These are phyloP conservation scores for Trichechus manatus DNA, from an alignment of 2,113 vertebrate genomes.

Conservation along the genomic window DNA sequence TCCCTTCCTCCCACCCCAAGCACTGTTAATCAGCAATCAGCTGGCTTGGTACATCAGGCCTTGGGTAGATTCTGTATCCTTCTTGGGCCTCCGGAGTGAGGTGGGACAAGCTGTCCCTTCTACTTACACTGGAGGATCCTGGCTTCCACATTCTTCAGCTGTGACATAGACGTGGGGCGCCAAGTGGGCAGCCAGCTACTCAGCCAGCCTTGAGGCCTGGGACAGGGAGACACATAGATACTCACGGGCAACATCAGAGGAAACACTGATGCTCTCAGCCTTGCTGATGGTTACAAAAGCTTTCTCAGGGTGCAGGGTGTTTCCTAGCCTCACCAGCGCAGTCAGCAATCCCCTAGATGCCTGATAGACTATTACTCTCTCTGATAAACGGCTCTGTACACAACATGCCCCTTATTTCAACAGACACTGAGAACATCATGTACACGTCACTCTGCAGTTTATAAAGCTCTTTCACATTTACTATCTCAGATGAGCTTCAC, in stretches of 20 bases:
- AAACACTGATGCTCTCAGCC: background rate
- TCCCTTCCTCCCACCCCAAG: background rate
- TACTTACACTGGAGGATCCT: slow-evolving; percentile 94
- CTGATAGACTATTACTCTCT: slow-evolving; percentile 37
- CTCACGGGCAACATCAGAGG: slow-evolving; percentile 12
- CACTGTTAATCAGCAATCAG: background rate
- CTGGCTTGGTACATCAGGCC: background rate
- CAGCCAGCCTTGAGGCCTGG: slow-evolving; percentile 90
- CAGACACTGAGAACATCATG: background rate
- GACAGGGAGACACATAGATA: slow-evolving; percentile 53
- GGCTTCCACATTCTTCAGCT: slow-evolving; percentile 93
- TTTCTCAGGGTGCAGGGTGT: slow-evolving; percentile 28
- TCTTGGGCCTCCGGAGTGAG: background rate
- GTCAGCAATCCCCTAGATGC: background rate
- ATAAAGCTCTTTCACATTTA: slow-evolving; percentile 42
- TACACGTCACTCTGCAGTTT: background rate
- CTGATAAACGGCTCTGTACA: slow-evolving; percentile 51
- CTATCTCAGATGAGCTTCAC: slow-evolving; percentile 29
- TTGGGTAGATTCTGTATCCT: background rate
- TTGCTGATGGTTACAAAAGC: slow-evolving; percentile 29
- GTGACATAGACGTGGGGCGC: slow-evolving; percentile 96
- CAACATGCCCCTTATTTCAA: slow-evolving; percentile 50
- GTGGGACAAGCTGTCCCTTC: background rate
- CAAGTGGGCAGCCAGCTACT: slow-evolving; percentile 93
- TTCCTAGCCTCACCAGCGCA: background rate